Evolutionary conservation across 1,140 invertebrate genomes (phyloP).

Genomic region (Bombus soroeensis): DNA sequence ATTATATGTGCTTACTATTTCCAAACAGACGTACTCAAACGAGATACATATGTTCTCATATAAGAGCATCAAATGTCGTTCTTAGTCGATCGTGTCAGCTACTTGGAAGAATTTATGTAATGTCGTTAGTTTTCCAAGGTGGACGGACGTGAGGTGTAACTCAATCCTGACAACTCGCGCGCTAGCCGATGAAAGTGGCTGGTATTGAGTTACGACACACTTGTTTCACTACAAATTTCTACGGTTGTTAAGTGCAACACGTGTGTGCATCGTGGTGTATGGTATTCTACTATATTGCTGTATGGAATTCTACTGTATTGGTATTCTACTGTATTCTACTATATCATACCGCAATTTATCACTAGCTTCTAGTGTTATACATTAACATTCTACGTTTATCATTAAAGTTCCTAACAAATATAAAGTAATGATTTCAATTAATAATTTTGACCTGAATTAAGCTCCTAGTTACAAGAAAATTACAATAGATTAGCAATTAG

Average conservation of each 20-base stretch:
- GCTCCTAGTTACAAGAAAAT: background rate
- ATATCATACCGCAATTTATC: background rate
- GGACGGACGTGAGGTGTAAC: conserved; percentile 5
- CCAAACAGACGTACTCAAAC: background rate
- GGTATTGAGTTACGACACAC: conserved; percentile 37
- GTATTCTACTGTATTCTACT: background rate
- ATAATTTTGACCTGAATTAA: background rate
- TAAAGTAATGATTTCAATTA: background rate
- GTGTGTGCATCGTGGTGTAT: background rate
- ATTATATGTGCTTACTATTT: too few relatives aligned
- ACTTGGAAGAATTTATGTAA: conserved; percentile 9
- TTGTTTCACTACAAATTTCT: conserved; percentile 40
- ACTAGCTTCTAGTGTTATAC: background rate
- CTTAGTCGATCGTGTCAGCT: background rate
- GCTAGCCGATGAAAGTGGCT: conserved; percentile 29
- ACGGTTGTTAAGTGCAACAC: conserved; percentile 30
- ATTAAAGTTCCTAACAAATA: background rate
- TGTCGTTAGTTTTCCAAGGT: conserved; percentile 26
- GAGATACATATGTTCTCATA: background rate
- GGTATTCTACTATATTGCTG: background rate
- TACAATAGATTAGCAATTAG: background rate
- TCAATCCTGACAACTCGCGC: conserved; percentile 30
- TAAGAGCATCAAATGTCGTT: background rate
- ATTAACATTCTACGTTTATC: background rate
- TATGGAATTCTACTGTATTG: too few relatives aligned